Evolutionary conservation across 2,797 vertebrate species (phyloP), one percentile per base, ranked within the genome.

Genomic region (Lateolabrax maculatus): DNA sequence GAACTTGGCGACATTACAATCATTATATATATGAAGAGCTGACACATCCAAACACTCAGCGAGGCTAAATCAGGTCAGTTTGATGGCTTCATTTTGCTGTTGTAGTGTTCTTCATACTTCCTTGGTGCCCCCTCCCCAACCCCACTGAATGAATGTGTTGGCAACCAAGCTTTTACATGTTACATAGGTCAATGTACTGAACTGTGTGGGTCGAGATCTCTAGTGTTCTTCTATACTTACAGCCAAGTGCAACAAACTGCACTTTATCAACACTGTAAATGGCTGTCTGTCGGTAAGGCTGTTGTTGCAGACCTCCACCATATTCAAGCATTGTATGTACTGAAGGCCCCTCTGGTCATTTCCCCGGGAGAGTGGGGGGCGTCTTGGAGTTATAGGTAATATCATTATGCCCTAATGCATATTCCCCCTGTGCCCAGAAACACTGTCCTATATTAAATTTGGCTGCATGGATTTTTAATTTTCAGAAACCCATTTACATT

Each of bases 401-500:
- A 77, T 76, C 70, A 91, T 90, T 94, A 91, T 8, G 21, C 44
- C 49, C 79, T 91, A 90, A 95, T 91, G 84, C 82, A 91, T 75
- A 89, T 90, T 72, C 79, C 84, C 16, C 78, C 63, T 37, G 56
- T 84, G 69, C 62, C 29, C 58, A 79, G 76, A 90, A 76, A 88
- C 75, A 83, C 71, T 58, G 81, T 78, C 84, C 66, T 76, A 52
- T 86, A 92, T 89, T 88, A 83, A 91, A 92, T 87, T 88, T 78
- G 73, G 74, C 75, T 44, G 79, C 90, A 94, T 93, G 65, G 90
- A 92, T 93, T 94, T 94, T 91, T 90, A 83, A 93, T 92, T 92
- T 88, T 87, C 79, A 87, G 69, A 92, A 93, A 95, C 75, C 82
- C 87, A 88, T 92, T 95, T 93, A 81, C 83, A 92, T 92, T 66